Percentiles rank a stretch among this genome's conserved stretches.
phyloP scores from a whole-genome alignment of 2,113 vertebrate genomes.

The Oryzias curvinotus region DNA sequence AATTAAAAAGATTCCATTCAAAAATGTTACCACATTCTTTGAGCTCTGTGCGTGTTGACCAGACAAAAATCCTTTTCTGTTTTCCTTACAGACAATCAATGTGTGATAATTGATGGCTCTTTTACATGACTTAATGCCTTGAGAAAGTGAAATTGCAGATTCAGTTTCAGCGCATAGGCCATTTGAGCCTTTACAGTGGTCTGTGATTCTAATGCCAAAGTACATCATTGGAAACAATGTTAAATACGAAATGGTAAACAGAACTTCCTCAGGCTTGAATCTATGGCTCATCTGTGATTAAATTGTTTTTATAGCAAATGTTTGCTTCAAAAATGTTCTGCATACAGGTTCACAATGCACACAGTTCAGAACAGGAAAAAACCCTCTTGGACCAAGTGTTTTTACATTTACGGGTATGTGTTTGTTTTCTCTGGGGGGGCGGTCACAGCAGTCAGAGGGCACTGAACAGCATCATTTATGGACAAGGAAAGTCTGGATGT shows the following conservation, averaged over 20 bases:
- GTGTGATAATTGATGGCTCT: constrained; percentile 63
- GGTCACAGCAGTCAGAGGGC: too few relatives aligned
- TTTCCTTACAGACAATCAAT: constrained; percentile 47
- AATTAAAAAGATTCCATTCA: neutral
- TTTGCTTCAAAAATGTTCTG: neutral
- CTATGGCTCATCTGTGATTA: neutral
- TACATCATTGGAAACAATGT: constrained; percentile 27
- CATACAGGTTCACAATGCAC: neutral
- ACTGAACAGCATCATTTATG: neutral
- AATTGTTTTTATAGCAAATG: neutral
- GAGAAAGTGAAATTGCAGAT: constrained; percentile 71
- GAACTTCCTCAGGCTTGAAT: constrained; percentile 10
- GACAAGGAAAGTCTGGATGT: neutral
- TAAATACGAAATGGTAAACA: constrained; percentile 19
- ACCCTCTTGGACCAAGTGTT: neutral
- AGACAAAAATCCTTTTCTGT: constrained; percentile 25
- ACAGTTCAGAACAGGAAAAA: too few relatives aligned
- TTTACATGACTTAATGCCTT: constrained; percentile 64
- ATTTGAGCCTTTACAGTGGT: constrained; percentile 59
- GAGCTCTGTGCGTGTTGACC: constrained; percentile 10
- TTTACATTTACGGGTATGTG: too few relatives aligned
- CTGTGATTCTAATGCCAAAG: constrained; percentile 8
- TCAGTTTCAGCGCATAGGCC: constrained; percentile 60
- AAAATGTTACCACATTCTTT: neutral
- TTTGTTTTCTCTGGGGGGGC: too few relatives aligned